Conservation (phyloP, 2,113 vertebrate genomes). For the Martes martes region DNA sequence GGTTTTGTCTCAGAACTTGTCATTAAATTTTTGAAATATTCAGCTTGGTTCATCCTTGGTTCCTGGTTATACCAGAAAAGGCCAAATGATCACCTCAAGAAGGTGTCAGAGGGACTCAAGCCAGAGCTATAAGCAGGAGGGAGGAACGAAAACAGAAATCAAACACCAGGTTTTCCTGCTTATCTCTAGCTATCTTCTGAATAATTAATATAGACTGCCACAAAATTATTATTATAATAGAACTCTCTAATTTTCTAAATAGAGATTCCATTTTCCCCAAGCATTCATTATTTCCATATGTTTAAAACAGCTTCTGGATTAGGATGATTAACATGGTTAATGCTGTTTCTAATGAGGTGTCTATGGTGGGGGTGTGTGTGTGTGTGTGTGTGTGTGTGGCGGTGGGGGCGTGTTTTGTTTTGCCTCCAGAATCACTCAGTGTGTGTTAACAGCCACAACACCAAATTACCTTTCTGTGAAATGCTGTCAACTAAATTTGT, state of each 20-base stretch:
- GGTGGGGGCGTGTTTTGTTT: background rate
- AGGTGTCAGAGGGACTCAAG: background rate
- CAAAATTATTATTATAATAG: background rate
- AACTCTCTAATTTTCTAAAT: background rate
- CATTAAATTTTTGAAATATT: background rate
- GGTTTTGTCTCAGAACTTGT: background rate
- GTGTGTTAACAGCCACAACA: background rate
- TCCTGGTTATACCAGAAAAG: background rate
- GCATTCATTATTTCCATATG: conserved; percentile 25
- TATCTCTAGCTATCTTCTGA: background rate
- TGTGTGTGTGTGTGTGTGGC: background rate
- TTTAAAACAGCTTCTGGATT: background rate
- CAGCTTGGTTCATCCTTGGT: background rate
- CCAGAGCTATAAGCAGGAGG: background rate
- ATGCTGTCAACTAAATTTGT: conserved; percentile 25
- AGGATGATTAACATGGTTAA: background rate
- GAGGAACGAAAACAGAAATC: background rate
- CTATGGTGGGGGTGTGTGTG: background rate
- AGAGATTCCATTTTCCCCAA: background rate
- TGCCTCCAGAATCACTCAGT: background rate
- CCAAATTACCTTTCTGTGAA: conserved; percentile 42
- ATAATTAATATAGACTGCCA: background rate
- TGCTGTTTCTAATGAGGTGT: background rate
- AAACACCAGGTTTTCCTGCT: background rate
- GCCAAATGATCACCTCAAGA: background rate